phyloP scores from a whole-genome alignment of 2,113 vertebrate genomes.

The Callorhinus ursinus region DNA sequence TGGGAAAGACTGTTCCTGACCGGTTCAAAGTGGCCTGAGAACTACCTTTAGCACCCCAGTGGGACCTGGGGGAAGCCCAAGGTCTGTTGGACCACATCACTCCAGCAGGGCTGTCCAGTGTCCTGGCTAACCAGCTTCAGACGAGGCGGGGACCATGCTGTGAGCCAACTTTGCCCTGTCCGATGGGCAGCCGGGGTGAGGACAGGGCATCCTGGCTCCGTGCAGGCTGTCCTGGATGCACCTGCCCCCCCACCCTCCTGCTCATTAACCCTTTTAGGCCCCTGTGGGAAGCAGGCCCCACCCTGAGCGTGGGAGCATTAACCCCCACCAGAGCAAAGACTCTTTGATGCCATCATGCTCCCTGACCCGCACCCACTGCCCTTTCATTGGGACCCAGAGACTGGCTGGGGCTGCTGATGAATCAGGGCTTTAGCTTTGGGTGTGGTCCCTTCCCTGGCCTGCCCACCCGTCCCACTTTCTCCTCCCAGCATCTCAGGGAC shows the following conservation, averaged over 20 bases:
- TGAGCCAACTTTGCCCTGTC: background rate
- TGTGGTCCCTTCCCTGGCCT: conserved; percentile 18
- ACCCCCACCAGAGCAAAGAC: background rate
- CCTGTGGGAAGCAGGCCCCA: conserved; percentile 18
- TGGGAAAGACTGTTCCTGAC: background rate
- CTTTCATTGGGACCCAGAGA: conserved; percentile 25
- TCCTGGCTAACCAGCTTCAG: background rate
- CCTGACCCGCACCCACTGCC: background rate
- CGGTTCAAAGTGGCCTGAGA: background rate
- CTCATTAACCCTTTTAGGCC: conserved; percentile 54
- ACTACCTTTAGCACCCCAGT: background rate
- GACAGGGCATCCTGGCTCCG: background rate
- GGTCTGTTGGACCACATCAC: background rate
- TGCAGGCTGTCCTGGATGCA: background rate
- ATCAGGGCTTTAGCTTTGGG: conserved; percentile 44
- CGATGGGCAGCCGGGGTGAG: conserved; percentile 4
- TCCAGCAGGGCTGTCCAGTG: background rate
- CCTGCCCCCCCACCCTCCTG: background rate
- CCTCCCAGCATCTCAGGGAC: background rate
- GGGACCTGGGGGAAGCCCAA: background rate
- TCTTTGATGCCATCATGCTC: conserved; percentile 43
- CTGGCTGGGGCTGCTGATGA: conserved; percentile 31
- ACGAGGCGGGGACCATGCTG: background rate
- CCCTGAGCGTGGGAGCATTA: conserved; percentile 5
- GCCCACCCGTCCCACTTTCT: conserved; percentile 25